Evolutionary conservation across 2,888 invertebrate species (phyloP), one percentile per base, ranked within the genome.

Genomic region (Minunthozetes semirufus): DNA sequence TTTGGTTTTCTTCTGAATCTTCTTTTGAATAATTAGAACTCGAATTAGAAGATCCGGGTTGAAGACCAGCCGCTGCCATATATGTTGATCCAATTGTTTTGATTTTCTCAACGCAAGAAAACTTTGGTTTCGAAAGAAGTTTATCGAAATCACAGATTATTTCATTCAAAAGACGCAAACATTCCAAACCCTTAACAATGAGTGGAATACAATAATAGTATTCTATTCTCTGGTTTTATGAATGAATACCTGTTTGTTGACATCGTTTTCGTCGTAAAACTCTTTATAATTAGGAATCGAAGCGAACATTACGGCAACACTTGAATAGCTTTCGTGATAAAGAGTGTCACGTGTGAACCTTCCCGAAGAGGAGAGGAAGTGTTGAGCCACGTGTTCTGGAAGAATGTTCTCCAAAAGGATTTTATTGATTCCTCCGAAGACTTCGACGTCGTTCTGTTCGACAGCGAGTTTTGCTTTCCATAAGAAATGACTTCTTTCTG

Each of bases 131-230:
- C 68, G 93, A 85, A 46, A 98, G 85, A 50, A 98, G 84, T 88
- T 94, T 94, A 83, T 98, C 98, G 84, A 97, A 97, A 84, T 97
- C 97, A 82, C 96, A 96, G 78, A 97, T 95, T 80, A 98, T 97
- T 85, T 98, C 97, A 82, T 98, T 98, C 33, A 98, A 86, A 42
- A 98, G 86, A 76, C 97, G 85, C 76, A 98, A 84, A 82, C 97
- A 98, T 83, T 97, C 97, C 53, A 97, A 84, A 0, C 95, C 56
- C 25, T 50, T 4, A 15, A 50, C n/a, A n/a, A n/a, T n/a, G n/a
- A n/a, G n/a, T n/a, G n/a, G n/a, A n/a, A n/a, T n/a, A n/a, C n/a
- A n/a, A n/a, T n/a, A n/a, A n/a, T n/a, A n/a, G n/a, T n/a, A n/a
- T n/a, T n/a, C n/a, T n/a, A n/a, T n/a, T n/a, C n/a, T n/a, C n/a